Evolutionary conservation across 2,797 vertebrate genomes (phyloP).

Genomic region (Rhynchotus rufescens): DNA sequence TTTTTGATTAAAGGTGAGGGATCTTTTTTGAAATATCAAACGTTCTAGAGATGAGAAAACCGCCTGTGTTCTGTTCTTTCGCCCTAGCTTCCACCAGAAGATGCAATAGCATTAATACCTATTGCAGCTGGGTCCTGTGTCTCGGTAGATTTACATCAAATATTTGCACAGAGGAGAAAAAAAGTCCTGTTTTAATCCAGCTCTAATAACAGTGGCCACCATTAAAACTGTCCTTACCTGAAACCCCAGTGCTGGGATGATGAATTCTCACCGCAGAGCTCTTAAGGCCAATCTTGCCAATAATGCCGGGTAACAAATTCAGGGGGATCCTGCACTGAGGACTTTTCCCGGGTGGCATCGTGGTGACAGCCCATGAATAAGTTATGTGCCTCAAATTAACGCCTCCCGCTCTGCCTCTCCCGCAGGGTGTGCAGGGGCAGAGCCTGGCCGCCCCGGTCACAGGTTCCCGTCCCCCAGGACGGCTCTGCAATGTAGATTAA

Average conservation of each 20-base stretch:
- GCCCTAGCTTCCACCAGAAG: neutral
- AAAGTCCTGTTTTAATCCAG: neutral
- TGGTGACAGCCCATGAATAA: neutral
- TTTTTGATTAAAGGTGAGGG: neutral
- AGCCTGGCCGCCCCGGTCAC: neutral
- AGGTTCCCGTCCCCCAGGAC: neutral
- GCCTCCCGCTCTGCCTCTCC: accelerated
- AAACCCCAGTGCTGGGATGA: neutral
- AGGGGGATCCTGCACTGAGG: neutral
- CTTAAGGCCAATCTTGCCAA: neutral
- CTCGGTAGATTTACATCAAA: neutral
- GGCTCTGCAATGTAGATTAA: neutral
- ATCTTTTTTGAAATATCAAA: neutral
- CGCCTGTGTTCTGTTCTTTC: neutral
- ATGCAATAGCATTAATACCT: neutral
- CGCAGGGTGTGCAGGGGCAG: no score
- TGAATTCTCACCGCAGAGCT: neutral
- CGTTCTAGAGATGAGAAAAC: neutral
- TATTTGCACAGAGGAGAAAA: neutral
- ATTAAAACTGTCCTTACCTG: neutral
- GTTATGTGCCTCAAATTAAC: neutral
- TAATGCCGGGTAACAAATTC: neutral
- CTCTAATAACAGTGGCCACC: neutral
- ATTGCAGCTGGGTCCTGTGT: no score
- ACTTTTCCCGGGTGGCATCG: neutral